Base-by-base conservation (phyloP, 2,888 invertebrate genomes). In the Mermis nigrescens region DNA sequence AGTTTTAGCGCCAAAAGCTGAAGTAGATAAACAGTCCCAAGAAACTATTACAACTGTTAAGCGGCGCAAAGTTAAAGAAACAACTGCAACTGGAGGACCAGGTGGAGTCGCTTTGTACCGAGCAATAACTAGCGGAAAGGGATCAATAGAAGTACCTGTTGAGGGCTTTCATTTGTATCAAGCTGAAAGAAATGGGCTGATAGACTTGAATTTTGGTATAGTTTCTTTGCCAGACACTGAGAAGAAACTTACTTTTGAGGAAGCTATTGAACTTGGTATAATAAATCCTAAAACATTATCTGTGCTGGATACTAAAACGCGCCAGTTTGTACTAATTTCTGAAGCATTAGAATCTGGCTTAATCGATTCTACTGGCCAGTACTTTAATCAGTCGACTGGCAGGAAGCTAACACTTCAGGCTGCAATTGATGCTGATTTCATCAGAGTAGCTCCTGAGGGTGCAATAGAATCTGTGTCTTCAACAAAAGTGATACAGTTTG, bases 211-310 rank as follows among this genome's bases (percentile, higher is more conserved):
- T 0, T 82, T 81, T 1, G 92, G 94, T 1, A 76, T 85, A 38
- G 87, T 92, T 67, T 81, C 82, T 22, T 85, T 92, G 63, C 86
- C 86, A 1, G 84, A 84, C 19, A 87, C 89, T 3, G 88, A 89
- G 71, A 79, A 86, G 65, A 76, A 84, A 58, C 81, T 88, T 52
- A 83, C 84, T 61, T 83, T 92, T 65, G 83, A 85, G 72, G 90
- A 91, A 73, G 87, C 70, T 31, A 64, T 70, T 57, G 79, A 57
- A 78, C 80, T 61, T 83, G 84, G 60, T 58, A 79, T 84, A 55
- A 83, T 90, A 52, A 85, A 85, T 71, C 80, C 82, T 1, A 81
- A 83, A 64, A 82, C 84, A 57, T 76, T 86, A 57, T 83, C 86
- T 1, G 81, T 88, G 38, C 82, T 82, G 69, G 90, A 94, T 76